Base-by-base conservation (phyloP, 2,797 vertebrate species). In the Myotis findleyi region DNA sequence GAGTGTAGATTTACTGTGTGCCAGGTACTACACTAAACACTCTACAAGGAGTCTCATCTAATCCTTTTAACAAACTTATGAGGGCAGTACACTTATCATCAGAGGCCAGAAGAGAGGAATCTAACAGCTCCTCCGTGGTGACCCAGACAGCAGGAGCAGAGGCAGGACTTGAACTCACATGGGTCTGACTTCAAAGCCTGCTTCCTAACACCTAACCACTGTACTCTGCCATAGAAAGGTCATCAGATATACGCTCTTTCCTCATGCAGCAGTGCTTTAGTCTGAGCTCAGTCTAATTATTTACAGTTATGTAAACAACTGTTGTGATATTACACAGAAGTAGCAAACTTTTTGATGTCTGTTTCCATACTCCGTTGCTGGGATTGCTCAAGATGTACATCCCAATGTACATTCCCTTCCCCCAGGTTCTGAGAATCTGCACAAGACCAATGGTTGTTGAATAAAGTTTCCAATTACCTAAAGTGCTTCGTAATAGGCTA, bases 291-390 rank as follows among this genome's bases (percentile, higher is more conserved):
- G 64, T 53, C 85, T 93, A 95, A 96, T 94, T 89, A 95, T 91
- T 95, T 80, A 91, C 62, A 96, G 90, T 66, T 86, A 84, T 71
- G 47, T 95, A 96, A 97, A 96, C 86, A 96, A 86, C 41, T 49
- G 51, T 53, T 91, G 71, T 95, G 90, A 96, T 92, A 92, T 81
- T 96, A 85, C 25, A 89, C 81, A 95, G 88, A 96, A 92, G 93
- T 80, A 95, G 44, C 87, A 90, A 94, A 66, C 92, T 36, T 77
- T 94, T 81, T 91, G 85, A 92, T 68, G 69, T 86, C 51, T 75
- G 90, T 53, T 95, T 94, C 81, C 69, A 93, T 38, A 47, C 55
- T 90, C 72, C 20, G 17, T 17, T 73, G 44, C 77, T 80, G 93
- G 87, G 93, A 82, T 9, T 68, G 87, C 66, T 68, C 14, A 64